A percentile compares a stretch with the other conserved stretches of the same genome.
These are phyloP conservation scores for Zapus hudsonius DNA, from an alignment of 2,113 vertebrate genomes.

Conservation along the genomic window DNA sequence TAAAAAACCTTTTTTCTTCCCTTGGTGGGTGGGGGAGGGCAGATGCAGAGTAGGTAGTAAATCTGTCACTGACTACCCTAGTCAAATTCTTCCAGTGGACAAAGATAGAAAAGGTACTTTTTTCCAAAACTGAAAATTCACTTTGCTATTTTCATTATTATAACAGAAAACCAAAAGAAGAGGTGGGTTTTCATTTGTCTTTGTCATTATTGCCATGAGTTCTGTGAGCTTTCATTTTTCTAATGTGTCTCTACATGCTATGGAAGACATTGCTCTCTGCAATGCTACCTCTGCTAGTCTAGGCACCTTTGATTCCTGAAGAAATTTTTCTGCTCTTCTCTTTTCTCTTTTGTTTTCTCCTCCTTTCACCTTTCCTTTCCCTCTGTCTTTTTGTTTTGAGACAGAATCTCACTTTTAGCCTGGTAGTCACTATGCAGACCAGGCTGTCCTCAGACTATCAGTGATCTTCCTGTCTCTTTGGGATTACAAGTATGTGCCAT, in stretches of 20 bases:
- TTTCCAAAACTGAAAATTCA: constrained; percentile 16
- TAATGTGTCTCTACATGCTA: neutral
- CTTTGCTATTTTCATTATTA: constrained; percentile 39
- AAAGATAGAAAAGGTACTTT: neutral
- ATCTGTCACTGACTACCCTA: neutral
- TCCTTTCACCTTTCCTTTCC: neutral
- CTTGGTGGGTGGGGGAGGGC: neutral
- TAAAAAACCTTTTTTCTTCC: constrained; percentile 8
- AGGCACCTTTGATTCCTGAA: constrained; percentile 36
- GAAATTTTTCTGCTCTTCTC: neutral
- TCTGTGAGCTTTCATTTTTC: constrained; percentile 1
- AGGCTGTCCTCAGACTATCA: neutral
- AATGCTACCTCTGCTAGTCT: constrained; percentile 17
- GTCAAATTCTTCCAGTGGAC: neutral
- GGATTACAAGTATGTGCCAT: neutral
- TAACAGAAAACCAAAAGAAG: neutral
- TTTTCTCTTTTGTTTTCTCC: neutral
- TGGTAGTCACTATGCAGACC: too few species aligned
- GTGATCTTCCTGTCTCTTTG: neutral
- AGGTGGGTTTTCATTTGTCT: neutral
- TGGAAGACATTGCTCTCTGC: neutral
- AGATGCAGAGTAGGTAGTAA: constrained; percentile 37
- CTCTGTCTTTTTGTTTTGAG: too few species aligned
- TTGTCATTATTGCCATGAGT: neutral
- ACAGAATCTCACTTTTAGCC: too few species aligned